Evolutionary conservation across 2,797 vertebrate genomes (phyloP).

Genomic region (Merluccius polli): DNA sequence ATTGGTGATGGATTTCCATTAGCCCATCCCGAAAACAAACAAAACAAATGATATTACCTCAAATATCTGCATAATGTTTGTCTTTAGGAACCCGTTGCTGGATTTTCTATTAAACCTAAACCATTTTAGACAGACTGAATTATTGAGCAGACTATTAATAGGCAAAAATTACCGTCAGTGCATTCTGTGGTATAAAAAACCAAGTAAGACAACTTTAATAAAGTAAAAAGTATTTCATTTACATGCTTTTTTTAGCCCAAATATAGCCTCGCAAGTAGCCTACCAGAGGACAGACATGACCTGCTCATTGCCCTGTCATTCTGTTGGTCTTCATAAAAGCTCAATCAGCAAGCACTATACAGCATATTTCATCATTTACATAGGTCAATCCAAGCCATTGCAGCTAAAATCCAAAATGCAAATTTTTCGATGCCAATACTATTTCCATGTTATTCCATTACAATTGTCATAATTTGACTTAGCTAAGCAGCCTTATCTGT

Average conservation of each 20-base stretch:
- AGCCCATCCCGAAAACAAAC: background rate
- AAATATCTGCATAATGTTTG: slow-evolving; percentile 13
- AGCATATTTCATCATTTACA: slow-evolving; percentile 67
- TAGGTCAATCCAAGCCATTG: slow-evolving; percentile 61
- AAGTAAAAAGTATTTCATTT: slow-evolving; percentile 35
- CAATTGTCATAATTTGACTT: background rate
- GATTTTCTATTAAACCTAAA: slow-evolving; percentile 12
- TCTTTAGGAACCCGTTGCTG: background rate
- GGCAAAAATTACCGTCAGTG: slow-evolving; percentile 3
- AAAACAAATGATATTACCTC: slow-evolving; percentile 21
- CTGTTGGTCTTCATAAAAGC: slow-evolving; percentile 64
- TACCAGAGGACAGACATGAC: slow-evolving; percentile 44
- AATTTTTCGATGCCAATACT: slow-evolving; percentile 47
- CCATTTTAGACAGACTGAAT: slow-evolving; percentile 17
- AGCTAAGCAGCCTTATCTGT: background rate
- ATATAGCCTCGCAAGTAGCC: slow-evolving; percentile 45
- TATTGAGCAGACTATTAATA: slow-evolving; percentile 11
- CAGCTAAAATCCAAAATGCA: slow-evolving; percentile 64
- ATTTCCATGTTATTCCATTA: slow-evolving; percentile 3
- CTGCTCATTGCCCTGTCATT: slow-evolving; percentile 57
- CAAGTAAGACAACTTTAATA: slow-evolving; percentile 24
- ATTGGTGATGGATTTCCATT: slow-evolving; percentile 18
- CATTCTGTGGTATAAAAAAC: slow-evolving; percentile 22
- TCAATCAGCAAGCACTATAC: slow-evolving; percentile 72
- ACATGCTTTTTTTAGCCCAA: slow-evolving; percentile 51